Conservation (phyloP, 2,888 invertebrate species). For the Cerceris rybyensis region DNA sequence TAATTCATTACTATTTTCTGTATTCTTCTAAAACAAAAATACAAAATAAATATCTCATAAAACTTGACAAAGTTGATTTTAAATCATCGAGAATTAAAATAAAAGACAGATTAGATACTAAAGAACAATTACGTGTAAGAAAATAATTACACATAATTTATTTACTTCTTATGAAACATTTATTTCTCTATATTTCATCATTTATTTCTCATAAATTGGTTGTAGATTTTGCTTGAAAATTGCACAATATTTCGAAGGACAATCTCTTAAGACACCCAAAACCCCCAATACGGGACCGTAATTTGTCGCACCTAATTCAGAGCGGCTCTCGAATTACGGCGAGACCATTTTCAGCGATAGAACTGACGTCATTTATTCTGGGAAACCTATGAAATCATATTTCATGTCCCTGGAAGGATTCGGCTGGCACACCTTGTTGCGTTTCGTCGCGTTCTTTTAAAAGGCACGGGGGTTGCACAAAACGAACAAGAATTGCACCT, state of each 20-base stretch:
- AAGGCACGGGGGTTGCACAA: not conserved
- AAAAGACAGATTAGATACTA: no score
- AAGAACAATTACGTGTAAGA: no score
- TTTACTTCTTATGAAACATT: no score
- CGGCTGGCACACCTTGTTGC: not conserved
- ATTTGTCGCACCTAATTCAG: conserved; percentile 51
- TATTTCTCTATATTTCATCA: no score
- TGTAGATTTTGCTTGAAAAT: not conserved
- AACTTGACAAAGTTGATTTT: no score
- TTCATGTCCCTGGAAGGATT: conserved; percentile 39
- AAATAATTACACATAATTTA: no score
- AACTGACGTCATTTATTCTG: conserved; percentile 47
- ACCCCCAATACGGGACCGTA: conserved; percentile 7
- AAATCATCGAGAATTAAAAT: no score
- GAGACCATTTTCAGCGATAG: conserved; percentile 42
- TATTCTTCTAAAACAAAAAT: no score
- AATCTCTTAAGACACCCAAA: not conserved
- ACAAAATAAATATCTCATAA: no score
- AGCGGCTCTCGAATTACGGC: conserved; percentile 43
- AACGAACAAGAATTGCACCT: not conserved
- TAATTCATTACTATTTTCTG: no score
- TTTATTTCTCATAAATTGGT: no score
- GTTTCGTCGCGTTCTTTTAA: conserved; percentile 1
- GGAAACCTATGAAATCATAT: conserved; percentile 49
- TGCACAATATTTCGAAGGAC: not conserved